A percentile compares a stretch with the other conserved stretches of the same genome.
phyloP scores from a whole-genome alignment of 2,113 vertebrate species.

The Otus sunia region DNA sequence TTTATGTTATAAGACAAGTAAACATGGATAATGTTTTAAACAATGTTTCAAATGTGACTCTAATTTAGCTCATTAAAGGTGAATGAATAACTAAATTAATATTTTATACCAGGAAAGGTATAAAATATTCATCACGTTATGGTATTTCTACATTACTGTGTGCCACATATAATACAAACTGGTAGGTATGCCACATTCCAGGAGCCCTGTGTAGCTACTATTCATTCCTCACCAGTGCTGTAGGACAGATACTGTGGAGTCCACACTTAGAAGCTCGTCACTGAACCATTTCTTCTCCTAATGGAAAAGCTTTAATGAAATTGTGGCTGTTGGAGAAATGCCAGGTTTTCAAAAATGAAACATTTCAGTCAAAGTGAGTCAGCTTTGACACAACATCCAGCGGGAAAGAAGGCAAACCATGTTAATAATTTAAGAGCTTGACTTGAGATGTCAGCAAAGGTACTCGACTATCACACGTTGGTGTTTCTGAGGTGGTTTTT shows the following conservation, averaged over 20 bases:
- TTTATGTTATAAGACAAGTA: neutral
- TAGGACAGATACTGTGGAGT: neutral
- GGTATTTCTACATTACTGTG: neutral
- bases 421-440: slow-evolving; percentile 25
- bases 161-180: neutral
- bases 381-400: neutral
- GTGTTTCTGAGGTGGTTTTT: neutral
- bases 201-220: neutral
- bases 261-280: neutral
- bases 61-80: slow-evolving; percentile 48
- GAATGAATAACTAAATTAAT: slow-evolving; percentile 27
- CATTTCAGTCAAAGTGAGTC: neutral
- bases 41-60: neutral
- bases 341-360: slow-evolving; percentile 7
- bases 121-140: slow-evolving; percentile 20
- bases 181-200: neutral
- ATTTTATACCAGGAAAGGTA: neutral
- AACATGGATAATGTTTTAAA: neutral
- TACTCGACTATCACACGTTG: neutral
- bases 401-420: neutral
- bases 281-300: neutral
- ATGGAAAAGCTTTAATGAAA: neutral
- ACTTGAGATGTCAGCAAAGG: neutral
- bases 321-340: neutral
- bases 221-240: neutral